These are phyloP conservation scores for Delichon dasypus DNA, from an alignment of 2,797 vertebrate species.

Conservation along the genomic window DNA sequence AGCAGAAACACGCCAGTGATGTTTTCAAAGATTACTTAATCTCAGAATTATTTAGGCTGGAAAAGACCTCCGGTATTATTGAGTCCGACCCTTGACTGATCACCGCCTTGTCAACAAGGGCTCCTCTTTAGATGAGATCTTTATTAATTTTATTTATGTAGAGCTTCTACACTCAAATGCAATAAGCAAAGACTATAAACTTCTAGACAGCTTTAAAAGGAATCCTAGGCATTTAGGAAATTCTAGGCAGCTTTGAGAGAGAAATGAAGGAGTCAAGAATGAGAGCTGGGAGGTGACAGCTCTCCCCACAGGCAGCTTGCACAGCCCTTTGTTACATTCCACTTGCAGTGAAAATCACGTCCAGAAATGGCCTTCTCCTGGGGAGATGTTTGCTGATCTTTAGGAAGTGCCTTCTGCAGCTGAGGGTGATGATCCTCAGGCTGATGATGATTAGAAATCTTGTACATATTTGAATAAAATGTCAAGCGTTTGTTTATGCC, in stretches of 20 bases:
- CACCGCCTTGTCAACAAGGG: neutral
- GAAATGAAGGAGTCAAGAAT: neutral
- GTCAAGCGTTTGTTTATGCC: neutral
- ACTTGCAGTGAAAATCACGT: neutral
- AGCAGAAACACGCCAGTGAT: neutral
- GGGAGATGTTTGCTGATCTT: neutral
- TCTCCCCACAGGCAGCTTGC: fast-evolving
- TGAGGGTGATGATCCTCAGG: neutral
- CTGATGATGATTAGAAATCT: neutral
- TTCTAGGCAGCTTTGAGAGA: neutral
- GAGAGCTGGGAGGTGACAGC: neutral
- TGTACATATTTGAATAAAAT: neutral
- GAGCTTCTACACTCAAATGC: neutral
- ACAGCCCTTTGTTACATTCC: neutral
- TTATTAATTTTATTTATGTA: neutral
- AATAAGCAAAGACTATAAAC: neutral
- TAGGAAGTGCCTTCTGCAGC: constrained; percentile 15
- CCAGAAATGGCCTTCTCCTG: neutral
- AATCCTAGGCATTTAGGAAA: neutral
- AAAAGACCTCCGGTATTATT: neutral
- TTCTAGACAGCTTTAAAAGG: neutral
- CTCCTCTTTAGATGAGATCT: neutral
- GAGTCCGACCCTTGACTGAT: neutral
- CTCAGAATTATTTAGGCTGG: neutral
- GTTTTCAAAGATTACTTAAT: neutral